Evolutionary conservation across 2,113 vertebrate species (phyloP).

Genomic region (Lonchura striata): DNA sequence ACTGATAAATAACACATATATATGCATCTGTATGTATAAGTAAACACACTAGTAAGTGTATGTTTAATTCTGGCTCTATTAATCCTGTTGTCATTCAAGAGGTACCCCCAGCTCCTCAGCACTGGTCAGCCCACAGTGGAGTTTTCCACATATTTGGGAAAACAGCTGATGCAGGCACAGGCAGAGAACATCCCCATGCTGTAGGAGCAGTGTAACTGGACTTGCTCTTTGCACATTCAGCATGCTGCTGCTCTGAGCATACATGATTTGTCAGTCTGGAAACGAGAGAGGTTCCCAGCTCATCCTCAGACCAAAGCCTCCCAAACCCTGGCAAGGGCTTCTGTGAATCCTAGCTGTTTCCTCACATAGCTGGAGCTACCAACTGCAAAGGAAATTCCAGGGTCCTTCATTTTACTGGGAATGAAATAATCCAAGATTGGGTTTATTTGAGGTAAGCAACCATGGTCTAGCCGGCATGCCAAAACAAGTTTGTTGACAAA

Average conservation of each 20-base stretch:
- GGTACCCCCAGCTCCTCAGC: not conserved
- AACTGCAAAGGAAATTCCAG: not conserved
- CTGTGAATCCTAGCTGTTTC: not conserved
- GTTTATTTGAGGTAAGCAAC: not conserved
- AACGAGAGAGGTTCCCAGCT: not conserved
- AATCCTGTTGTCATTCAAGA: not conserved
- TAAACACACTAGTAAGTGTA: not conserved
- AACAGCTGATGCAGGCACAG: not conserved
- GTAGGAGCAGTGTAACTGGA: not conserved
- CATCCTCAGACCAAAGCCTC: not conserved
- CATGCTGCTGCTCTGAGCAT: not conserved
- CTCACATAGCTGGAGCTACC: not conserved
- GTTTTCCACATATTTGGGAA: not conserved
- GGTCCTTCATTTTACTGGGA: not conserved
- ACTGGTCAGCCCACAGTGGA: not conserved
- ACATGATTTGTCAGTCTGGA: not conserved
- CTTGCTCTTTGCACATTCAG: not conserved
- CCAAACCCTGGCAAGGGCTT: not conserved
- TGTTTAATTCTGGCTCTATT: not conserved
- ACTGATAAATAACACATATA: not conserved
- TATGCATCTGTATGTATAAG: not conserved
- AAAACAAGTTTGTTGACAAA: constrained; percentile 49
- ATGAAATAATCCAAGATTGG: not conserved
- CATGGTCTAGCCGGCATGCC: not conserved
- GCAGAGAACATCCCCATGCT: not conserved